Evolutionary conservation across 2,888 invertebrate species (phyloP), one percentile per base, ranked within the genome.

Genomic region (Nesidiocoris tenuis): DNA sequence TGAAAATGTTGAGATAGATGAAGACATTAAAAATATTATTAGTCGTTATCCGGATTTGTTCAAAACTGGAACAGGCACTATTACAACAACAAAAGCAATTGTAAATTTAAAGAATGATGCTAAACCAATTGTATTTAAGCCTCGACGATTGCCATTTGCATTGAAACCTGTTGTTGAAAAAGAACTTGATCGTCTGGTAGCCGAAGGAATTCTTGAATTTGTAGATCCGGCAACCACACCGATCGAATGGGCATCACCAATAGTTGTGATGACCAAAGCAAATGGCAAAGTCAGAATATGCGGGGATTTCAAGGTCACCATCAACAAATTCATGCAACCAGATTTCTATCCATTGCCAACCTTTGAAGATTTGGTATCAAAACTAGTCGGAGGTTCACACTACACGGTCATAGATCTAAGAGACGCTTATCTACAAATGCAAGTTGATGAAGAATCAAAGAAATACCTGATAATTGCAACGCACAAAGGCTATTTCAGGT

Each of bases 231-330:
- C 71, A 9, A 56, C 55, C 9, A 79, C 66, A 16, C 78, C 77
- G 2, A 80, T 80, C 55, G 78, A 79, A 75, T 80, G 80, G 80
- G 78, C 79, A n/a, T 79, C 80, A 55, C 79, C 80, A 1, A 75
- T 79, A 19, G 79, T 80, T 0, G 54, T 80, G 22, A 66, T 59
- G n/a, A 18, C 79, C 5, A 80, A 80, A 68, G 76, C 78, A 68
- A 80, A 78, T 63, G 80, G 79, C 1, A 79, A 65, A 9, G 57
- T 81, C 17, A 59, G 80, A 18, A 75, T 81, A 16, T 81, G 79
- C 75, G 80, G 19, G 1, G 72, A 77, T 66, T 77, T 77, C 59
- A 21, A 74, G 25, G 19, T n/a, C 1, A 71, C 68, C 1, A 74
- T 64, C 3, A 74, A 74, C 21, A 19, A 17, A 17, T 24, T 16